Base-by-base conservation (phyloP, 1,140 invertebrate species). In the Dysdera silvatica region DNA sequence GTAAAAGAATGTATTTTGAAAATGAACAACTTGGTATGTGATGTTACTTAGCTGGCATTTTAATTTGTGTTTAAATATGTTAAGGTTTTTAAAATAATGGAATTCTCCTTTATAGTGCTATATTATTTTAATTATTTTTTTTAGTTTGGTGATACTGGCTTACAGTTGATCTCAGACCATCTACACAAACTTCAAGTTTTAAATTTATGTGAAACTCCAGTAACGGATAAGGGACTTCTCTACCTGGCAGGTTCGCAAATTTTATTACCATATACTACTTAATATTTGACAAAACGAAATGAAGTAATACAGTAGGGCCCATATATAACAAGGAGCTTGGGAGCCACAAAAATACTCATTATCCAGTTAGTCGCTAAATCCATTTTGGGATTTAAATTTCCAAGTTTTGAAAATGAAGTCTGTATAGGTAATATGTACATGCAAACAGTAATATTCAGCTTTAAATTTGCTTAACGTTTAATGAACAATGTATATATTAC, bases 141-240 rank as follows among this genome's bases (percentile, higher is more conserved):
- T 37, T 82, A 91, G 79, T 91, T 92, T 78, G 88, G 87, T 32
- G 89, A 92, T 72, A 78, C 81, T 49, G 89, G 89, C 20, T 76
- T 91, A 41, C 83, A 88, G 73, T 77, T 89, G 68, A 88, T 92
- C 62, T 87, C 86, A 26, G 89, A 92, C 73, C 88, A 91, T 74
- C 76, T 92, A 20, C 85, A 85, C 41, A 85, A 87, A 68, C 75
- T 92, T 49, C 88, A 91, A 75, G 88, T 90, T 5, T 78, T 92
- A 4, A 92, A 92, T 73, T 79, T 92, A 12, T 91, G 88, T 76
- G 89, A 92, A 74, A 92, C 89, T 8, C 87, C 87, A 1, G 87
- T 91, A 3, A 89, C 88, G 2, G 88, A 92, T 70, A 87, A 87
- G 74, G 88, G 88, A 43, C 85, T 92, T 35, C 81, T 82, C 61